Base-by-base conservation (phyloP, 2,888 invertebrate genomes). In the Abrostola triplasia region DNA sequence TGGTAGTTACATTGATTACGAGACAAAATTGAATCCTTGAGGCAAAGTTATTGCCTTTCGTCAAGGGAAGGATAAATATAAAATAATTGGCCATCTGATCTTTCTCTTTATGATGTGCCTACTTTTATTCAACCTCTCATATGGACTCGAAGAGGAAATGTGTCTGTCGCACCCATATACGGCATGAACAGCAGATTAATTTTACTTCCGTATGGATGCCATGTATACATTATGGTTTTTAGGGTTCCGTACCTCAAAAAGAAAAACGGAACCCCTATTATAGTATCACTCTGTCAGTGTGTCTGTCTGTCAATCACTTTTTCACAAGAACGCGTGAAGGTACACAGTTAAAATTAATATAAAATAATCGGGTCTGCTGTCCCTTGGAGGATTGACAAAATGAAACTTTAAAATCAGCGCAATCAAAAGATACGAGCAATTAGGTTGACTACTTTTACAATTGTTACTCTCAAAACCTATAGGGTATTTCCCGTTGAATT, bases 11-110 rank as follows among this genome's bases (percentile, higher is more conserved):
- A 64, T 54, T 57, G 59, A 61, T 67, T 59, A 44, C n/a, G 38
- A 38, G 24, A 50, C 41, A 24, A 24, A 57, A 40, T 41, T 6
- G 13, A 44, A 24, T 42, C 47, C n/a, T 24, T 13, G 8, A 57
- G 70, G 63, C 58, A 54, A 59, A 64, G 38, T 50, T 70, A 59
- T 36, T 42, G 9, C 11, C 13, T 63, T 36, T 13, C 11, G 7
- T 58, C 58, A 74, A 62, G 63, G 58, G 48, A 70, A 70, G 55
- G 70, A 52, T 52, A 24, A 41, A 40, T 40, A 42, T 53, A 36
- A 13, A 12, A 13, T 68, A 47, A 57, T 68, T 54, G 47, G 12
- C 8, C 41, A 38, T 53, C 37, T 36, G 48, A 56, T 60, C 50
- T 51, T 47, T 47, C 36, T 24, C 6, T 38, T 49, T 38, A 59